Evolutionary conservation across 2,888 invertebrate species (phyloP).

Genomic region (Acrobasis repandana): DNA sequence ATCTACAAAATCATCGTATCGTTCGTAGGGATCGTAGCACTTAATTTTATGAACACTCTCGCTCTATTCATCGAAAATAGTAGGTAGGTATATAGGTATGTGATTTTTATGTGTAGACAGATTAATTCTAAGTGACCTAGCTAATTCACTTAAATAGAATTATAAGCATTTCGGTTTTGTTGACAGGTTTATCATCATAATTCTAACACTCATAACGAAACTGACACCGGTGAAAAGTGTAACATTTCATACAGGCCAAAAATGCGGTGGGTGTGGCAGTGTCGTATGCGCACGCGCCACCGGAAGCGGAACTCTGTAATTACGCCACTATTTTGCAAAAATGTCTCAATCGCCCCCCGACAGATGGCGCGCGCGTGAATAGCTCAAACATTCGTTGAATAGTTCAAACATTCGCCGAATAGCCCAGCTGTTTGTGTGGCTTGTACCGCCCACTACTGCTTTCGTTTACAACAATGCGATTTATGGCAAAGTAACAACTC

Average conservation of each 20-base stretch:
- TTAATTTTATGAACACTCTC: too few relatives aligned
- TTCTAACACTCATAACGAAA: conserved; percentile 27
- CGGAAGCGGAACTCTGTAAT: conserved; percentile 79
- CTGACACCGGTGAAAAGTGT: conserved; percentile 46
- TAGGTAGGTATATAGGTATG: too few relatives aligned
- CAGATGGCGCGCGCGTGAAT: conserved; percentile 73
- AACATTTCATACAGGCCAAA: conserved; percentile 58
- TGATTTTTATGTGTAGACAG: too few relatives aligned
- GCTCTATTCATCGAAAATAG: too few relatives aligned
- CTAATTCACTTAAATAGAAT: neutral
- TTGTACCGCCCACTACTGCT: conserved; percentile 58
- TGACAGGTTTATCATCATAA: neutral
- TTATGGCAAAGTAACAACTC: conserved; percentile 13
- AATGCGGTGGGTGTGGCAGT: conserved; percentile 62
- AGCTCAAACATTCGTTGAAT: conserved; percentile 69
- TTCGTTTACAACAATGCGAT: conserved; percentile 31
- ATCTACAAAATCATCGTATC: too few relatives aligned
- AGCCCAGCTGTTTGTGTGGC: conserved; percentile 64
- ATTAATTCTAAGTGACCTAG: conserved; percentile 27
- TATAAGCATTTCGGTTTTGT: neutral
- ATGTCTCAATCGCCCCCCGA: conserved; percentile 73
- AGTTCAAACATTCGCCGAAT: conserved; percentile 65
- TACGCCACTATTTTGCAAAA: conserved; percentile 76
- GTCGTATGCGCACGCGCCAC: conserved; percentile 76
- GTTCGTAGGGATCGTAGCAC: too few relatives aligned